Evolutionary conservation across 1,140 invertebrate species (phyloP), one percentile per base, ranked within the genome.

Genomic region (Drosophila ohnishii): DNA sequence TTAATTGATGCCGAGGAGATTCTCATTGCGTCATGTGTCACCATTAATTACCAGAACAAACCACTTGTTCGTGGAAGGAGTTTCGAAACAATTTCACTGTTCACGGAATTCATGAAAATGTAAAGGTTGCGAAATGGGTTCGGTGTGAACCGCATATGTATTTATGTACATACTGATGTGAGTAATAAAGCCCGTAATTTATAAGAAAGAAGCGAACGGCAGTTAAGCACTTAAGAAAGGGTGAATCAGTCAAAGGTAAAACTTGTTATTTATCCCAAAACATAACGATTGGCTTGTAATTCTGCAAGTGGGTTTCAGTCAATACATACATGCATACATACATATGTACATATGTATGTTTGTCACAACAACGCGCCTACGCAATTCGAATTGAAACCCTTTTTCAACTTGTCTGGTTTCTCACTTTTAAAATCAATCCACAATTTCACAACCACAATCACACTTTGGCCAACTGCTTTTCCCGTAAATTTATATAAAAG

Each of bases 11-110:
- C 5, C 11, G 8, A 10, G 5, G 28, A 47, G 16, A 66, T 42
- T 40, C 34, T 14, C 8, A 19, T 10, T 40, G 28, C 35, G 39
- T n/a, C 19, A 34, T 40, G 19, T 60, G 30, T 66, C 65, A 53
- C 28, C 30, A 51, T 34, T 37, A 30, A 51, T 51, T 32, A 51
- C 28, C 63, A 44, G 62, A 67, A 66, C 45, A 63, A 67, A 44
- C 60, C 60, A 65, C 65, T 69, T 69, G 61, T 69, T 65, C 44
- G 22, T 10, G 35, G 37, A 53, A 28, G 37, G 45, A 35, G 22
- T 67, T 67, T 35, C 45, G 30, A 66, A 65, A 50, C 28, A 48
- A 66, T 60, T 51, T 51, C 19, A 53, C 32, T 13, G n/a, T 19
- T 28, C 10, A 61, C 51, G 19, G 51, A 34, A 62, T 55, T 44